Evolutionary conservation across 92 coral and sea anemone species (phyloP).

Genomic region (Phenganax subtilis): DNA sequence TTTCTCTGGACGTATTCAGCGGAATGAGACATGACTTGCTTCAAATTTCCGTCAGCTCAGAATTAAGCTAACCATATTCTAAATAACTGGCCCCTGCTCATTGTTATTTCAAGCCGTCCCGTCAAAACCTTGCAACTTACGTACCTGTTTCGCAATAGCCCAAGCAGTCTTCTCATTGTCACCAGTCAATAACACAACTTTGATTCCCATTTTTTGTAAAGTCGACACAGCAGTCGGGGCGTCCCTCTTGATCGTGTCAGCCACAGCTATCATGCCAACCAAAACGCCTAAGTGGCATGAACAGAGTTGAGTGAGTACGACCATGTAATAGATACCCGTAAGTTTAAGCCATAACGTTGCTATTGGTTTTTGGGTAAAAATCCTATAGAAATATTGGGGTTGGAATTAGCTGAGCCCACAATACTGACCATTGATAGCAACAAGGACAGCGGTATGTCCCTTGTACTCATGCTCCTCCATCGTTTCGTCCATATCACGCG

Average conservation of each 20-base stretch:
- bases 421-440: conserved; percentile 69
- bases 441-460: conserved; percentile 94
- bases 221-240: conserved; percentile 90
- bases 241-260: conserved; percentile 86
- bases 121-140: not conserved
- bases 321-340: too few relatives aligned
- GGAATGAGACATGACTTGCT: too few relatives aligned
- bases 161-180: conserved; percentile 96
- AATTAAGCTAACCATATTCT: not conserved
- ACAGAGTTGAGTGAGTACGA: too few relatives aligned
- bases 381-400: not conserved
- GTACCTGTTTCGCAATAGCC: conserved; percentile 95
- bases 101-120: too few relatives aligned
- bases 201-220: conserved; percentile 85
- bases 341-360: too few relatives aligned
- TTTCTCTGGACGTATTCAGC: too few relatives aligned
- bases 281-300: conserved; percentile 49
- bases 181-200: conserved; percentile 86
- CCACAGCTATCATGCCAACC: conserved; percentile 99
- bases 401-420: conserved; percentile 1
- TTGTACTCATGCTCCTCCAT: conserved; percentile 84
- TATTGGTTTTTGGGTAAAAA: not conserved
- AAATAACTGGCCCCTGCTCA: not conserved
- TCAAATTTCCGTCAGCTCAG: too few relatives aligned
- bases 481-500: conserved; percentile 87